phyloP scores from a whole-genome alignment of 2,888 invertebrate genomes.

The Ophion obscuratus region DNA sequence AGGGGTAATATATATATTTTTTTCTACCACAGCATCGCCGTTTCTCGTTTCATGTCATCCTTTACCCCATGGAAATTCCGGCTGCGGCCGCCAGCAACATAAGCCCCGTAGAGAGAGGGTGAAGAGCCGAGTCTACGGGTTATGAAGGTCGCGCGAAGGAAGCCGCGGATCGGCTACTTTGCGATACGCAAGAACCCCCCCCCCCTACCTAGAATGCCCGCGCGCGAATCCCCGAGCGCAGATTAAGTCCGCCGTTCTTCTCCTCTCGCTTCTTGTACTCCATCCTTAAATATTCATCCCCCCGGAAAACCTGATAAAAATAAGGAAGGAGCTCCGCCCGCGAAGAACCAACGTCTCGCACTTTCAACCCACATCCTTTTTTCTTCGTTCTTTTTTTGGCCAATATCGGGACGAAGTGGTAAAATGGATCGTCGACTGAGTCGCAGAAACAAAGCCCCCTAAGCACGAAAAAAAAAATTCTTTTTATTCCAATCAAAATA shows the following conservation, averaged over 20 bases:
- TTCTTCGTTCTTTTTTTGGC: slow-evolving; percentile 68
- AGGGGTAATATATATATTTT: slow-evolving; percentile 7
- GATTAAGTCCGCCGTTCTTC: slow-evolving; percentile 85
- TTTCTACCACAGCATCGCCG: slow-evolving; percentile 39
- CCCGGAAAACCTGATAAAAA: slow-evolving; percentile 86
- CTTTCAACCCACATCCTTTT: slow-evolving; percentile 86
- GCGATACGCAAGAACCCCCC: slow-evolving; percentile 57
- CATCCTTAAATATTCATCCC: slow-evolving; percentile 86
- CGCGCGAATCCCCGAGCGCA: slow-evolving; percentile 85
- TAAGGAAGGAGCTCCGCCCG: slow-evolving; percentile 83
- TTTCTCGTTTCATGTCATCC: slow-evolving; percentile 77
- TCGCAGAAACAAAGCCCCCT: no score
- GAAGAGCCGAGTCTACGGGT: slow-evolving; percentile 24
- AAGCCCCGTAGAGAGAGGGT: slow-evolving; percentile 58
- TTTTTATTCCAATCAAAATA: not conserved
- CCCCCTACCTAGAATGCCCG: slow-evolving; percentile 65
- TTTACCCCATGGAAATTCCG: slow-evolving; percentile 70
- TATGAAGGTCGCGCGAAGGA: slow-evolving; percentile 40
- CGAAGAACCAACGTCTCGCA: slow-evolving; percentile 21
- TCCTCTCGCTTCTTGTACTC: slow-evolving; percentile 53
- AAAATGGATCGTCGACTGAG: not conserved
- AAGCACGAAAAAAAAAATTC: not conserved
- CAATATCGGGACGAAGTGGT: not conserved
- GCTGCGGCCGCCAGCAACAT: slow-evolving; percentile 56
- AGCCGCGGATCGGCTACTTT: slow-evolving; percentile 64